Evolutionary conservation across 1,140 invertebrate genomes (phyloP).

Genomic region (Lucilia cuprina): DNA sequence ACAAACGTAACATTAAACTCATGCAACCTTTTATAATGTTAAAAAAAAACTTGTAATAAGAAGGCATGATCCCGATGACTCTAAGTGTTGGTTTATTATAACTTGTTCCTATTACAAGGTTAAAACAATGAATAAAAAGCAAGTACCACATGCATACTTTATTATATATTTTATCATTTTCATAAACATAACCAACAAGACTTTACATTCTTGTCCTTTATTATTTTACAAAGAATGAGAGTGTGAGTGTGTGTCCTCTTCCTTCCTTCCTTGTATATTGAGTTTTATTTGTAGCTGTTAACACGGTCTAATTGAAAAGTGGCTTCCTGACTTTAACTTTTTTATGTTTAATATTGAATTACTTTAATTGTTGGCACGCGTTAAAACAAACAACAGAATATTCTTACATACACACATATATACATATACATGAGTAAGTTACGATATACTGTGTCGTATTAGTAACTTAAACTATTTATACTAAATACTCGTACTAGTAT

Average conservation of each 20-base stretch:
- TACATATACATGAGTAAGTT: too few relatives aligned
- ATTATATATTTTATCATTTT: background rate
- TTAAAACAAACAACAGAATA: conserved; percentile 24
- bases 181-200: conserved; percentile 25
- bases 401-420: background rate
- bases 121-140: conserved; percentile 28
- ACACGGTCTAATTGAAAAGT: conserved; percentile 50
- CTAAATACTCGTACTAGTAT: background rate
- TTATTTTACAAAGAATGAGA: background rate
- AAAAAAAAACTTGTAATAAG: background rate
- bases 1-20: conserved; percentile 3
- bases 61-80: background rate
- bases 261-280: background rate
- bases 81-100: background rate
- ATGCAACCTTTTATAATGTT: background rate
- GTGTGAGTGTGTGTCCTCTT: background rate
- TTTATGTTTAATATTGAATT: conserved; percentile 50
- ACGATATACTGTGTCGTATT: background rate
- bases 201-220: background rate
- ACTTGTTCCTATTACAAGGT: conserved; percentile 3
- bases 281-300: conserved; percentile 43
- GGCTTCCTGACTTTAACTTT: conserved; percentile 16
- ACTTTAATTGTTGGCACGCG: conserved; percentile 61
- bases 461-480: background rate
- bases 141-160: background rate